Evolutionary conservation across 2,113 vertebrate genomes (phyloP).

Genomic region (Diglossa brunneiventris): DNA sequence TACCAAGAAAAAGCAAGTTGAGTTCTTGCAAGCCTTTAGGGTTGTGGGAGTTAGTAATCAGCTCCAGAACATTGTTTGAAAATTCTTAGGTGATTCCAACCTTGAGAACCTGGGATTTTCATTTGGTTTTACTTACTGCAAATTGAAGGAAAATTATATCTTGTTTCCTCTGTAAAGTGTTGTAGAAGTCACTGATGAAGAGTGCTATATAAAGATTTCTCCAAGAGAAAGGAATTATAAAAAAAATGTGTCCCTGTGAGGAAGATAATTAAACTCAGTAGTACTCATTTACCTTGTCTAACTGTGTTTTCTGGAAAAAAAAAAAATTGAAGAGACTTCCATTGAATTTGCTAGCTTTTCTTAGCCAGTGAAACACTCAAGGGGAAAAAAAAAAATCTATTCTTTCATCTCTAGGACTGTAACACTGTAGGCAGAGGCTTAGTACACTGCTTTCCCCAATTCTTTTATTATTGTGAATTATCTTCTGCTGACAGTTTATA

Average conservation of each 20-base stretch:
- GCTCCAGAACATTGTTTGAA: background rate
- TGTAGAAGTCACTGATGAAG: background rate
- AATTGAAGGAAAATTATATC: background rate
- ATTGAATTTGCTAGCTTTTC: background rate
- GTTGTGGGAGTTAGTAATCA: background rate
- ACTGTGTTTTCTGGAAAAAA: background rate
- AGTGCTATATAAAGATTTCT: background rate
- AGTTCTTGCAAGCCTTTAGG: background rate
- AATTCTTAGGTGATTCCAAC: background rate
- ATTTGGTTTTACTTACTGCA: background rate
- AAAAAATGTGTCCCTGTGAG: background rate
- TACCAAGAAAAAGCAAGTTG: background rate
- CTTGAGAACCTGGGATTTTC: background rate
- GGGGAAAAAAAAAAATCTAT: background rate
- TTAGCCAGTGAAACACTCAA: background rate
- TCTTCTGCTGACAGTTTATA: background rate
- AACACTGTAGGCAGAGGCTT: background rate
- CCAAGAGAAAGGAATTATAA: background rate
- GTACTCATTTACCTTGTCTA: background rate
- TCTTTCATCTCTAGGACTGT: background rate
- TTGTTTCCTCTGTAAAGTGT: background rate
- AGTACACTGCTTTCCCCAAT: background rate
- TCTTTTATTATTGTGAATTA: constrained; percentile 6
- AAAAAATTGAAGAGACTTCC: background rate
- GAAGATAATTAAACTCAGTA: background rate